Evolutionary conservation across 2,888 invertebrate genomes (phyloP), one percentile per base, ranked within the genome.

Genomic region (Exephanes ischioxanthus): DNA sequence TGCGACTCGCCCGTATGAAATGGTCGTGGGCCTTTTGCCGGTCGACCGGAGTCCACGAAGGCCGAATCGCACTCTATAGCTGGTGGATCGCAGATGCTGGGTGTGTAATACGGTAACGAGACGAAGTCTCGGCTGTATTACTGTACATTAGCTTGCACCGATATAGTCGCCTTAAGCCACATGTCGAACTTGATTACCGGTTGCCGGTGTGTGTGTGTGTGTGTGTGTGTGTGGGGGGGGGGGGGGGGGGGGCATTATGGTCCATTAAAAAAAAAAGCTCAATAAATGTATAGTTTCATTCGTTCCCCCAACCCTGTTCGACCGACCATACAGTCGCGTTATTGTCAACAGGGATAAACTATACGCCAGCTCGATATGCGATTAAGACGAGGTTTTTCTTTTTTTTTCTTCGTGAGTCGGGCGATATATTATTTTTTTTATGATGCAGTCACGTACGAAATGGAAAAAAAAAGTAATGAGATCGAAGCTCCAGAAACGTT

Each of bases 261-360:
- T 3, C 41, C 41, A 41, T 41, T 41, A 51, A 51, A 51, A 51
- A 51, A 51, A 51, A 87, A 86, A 81, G 67, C 78, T 73, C 85
- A 76, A 86, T 86, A 85, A 86, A 85, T 86, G 48, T 61, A 67
- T 63, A 55, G 51, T 84, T 86, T 85, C 82, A 83, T 86, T 81
- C 77, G 73, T 86, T 85, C 81, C 70, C 11, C 41, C 9, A 11
- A 41, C 84, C 75, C 68, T 78, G 61, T 82, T 85, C 84, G 73
- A 77, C 48, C 73, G 80, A 82, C 77, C 71, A 84, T 33, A 37
- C 48, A 22, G 37, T 79, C 22, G 30, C 19, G 66, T 45, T 53
- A 51, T 77, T 72, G 71, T 66, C 63, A 63, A 55, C 26, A 19
- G 22, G 19, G 22, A 55, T 58, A 58, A 58, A 58, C 14, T 26